phyloP scores from a whole-genome alignment of 92 coral and sea anemone species.

The Pocillopora grandis region DNA sequence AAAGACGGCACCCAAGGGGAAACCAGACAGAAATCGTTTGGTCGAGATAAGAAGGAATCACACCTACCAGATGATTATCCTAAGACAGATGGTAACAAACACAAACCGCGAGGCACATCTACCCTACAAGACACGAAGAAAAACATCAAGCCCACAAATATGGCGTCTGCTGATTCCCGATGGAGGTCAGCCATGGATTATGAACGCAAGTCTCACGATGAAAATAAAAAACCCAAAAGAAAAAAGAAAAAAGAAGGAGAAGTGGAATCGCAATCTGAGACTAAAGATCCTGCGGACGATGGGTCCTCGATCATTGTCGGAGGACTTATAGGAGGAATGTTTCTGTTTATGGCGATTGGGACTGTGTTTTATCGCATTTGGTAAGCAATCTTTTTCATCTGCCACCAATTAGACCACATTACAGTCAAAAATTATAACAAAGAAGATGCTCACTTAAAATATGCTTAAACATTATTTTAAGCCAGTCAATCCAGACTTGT shows the following conservation, averaged over 20 bases:
- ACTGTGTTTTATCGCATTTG: neutral
- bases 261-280: neutral
- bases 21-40: neutral
- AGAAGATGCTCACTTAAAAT: neutral
- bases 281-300: conserved; percentile 1
- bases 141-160: neutral
- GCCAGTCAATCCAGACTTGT: too few species aligned
- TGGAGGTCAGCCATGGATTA: conserved; percentile 3
- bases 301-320: conserved; percentile 16
- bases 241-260: neutral
- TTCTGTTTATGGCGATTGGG: neutral
- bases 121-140: neutral
- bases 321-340: conserved; percentile 18
- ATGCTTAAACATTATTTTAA: neutral
- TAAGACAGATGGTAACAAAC: neutral
- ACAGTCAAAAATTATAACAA: neutral
- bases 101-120: conserved; percentile 3
- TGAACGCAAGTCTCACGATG: neutral
- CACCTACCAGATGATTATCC: neutral
- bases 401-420: neutral
- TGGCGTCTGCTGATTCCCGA: neutral
- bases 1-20: neutral
- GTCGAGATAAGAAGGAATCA: neutral
- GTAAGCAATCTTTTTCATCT: neutral
- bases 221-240: neutral